Conservation (phyloP, 2,888 invertebrate genomes). For the Machimus atricapillus region DNA sequence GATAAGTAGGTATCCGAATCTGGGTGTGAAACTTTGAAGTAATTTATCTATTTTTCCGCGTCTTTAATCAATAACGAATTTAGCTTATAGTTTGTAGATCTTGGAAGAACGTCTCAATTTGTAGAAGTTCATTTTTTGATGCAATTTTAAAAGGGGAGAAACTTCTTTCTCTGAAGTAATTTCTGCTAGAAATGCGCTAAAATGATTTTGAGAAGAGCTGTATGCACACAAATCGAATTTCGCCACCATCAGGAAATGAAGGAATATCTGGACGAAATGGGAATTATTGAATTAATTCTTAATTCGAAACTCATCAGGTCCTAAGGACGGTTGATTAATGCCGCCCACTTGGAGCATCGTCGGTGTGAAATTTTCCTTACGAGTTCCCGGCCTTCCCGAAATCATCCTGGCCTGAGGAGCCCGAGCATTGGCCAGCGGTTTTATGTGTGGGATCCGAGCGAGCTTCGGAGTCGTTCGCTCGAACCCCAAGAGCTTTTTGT, state of each 20-base stretch:
- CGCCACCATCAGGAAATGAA: background rate
- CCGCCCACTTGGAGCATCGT: background rate
- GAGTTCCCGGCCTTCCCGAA: background rate
- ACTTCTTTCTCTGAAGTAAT: background rate
- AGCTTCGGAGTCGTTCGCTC: background rate
- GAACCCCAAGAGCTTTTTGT: slow-evolving; percentile 7
- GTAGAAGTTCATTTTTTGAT: background rate
- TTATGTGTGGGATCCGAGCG: background rate
- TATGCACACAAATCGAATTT: background rate
- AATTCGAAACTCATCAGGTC: background rate
- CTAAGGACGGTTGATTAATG: background rate
- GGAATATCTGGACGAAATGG: background rate
- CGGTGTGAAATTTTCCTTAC: background rate
- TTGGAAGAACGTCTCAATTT: background rate
- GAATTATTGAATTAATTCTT: background rate
- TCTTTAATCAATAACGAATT: background rate
- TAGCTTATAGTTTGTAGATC: background rate
- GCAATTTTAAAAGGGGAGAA: background rate
- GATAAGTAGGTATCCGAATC: too few relatives aligned
- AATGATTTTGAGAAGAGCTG: background rate
- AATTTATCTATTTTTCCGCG: too few relatives aligned
- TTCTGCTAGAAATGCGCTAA: background rate
- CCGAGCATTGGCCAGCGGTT: background rate
- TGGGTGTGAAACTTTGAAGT: too few relatives aligned
- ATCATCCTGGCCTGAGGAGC: background rate